phyloP scores from a whole-genome alignment of 64 coral and sea anemone species.

The Stichodactyla mertensii region DNA sequence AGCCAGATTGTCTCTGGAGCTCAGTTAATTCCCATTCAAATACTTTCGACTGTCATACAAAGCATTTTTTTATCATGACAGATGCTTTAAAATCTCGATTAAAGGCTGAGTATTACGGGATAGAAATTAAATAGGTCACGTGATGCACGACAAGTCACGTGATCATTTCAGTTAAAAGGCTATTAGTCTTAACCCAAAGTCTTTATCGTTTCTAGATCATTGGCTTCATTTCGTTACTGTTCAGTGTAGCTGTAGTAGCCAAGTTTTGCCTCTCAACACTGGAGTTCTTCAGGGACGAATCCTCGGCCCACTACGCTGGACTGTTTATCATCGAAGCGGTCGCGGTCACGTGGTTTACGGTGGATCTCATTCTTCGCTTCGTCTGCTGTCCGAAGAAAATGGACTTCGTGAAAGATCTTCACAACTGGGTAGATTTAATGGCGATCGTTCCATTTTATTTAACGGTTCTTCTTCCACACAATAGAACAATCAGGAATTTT shows the following conservation, averaged over 20 bases:
- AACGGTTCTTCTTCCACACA: conserved; percentile 45
- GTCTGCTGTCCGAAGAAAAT: conserved; percentile 49
- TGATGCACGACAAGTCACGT: too few species aligned
- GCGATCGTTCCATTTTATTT: conserved; percentile 86
- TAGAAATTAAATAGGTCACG: too few species aligned
- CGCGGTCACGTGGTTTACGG: conserved; percentile 74
- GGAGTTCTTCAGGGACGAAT: conserved; percentile 57
- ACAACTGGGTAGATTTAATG: conserved; percentile 84
- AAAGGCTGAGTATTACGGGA: too few species aligned
- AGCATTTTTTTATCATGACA: too few species aligned
- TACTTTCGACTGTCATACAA: too few species aligned
- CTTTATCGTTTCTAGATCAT: conserved; percentile 43
- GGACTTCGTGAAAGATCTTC: conserved; percentile 67
- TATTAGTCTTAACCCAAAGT: neutral
- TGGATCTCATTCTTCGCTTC: conserved; percentile 74
- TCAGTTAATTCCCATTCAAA: too few species aligned
- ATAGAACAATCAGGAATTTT: conserved; percentile 65
- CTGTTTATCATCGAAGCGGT: conserved; percentile 67
- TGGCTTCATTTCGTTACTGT: conserved; percentile 70
- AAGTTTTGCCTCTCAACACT: conserved; percentile 75
- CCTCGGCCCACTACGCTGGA: conserved; percentile 52
- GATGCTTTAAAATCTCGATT: too few species aligned
- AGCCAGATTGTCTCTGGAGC: too few species aligned
- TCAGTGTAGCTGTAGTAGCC: conserved; percentile 78
- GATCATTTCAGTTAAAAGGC: neutral